These are phyloP conservation scores for Penaeus japonicus DNA, from an alignment of 1,140 invertebrate species.

Conservation along the genomic window DNA sequence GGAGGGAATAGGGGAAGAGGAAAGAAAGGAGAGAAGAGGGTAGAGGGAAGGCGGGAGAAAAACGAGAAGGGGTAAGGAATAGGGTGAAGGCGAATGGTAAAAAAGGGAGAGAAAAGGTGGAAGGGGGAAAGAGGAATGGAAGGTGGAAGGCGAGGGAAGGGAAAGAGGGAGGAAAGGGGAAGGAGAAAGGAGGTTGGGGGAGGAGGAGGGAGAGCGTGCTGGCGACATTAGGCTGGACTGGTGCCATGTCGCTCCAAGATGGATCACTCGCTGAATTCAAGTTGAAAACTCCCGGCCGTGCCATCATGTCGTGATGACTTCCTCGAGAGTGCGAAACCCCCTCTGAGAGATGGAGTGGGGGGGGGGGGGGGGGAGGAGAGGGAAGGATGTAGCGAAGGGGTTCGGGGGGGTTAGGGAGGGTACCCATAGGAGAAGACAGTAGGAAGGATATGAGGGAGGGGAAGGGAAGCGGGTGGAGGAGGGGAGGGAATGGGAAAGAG, in stretches of 20 bases:
- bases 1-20: too few relatives aligned
- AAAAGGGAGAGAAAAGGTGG: background rate
- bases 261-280: conserved; percentile 53
- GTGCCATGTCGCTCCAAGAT: conserved; percentile 52
- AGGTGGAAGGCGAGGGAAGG: background rate
- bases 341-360: conserved; percentile 13
- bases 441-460: background rate
- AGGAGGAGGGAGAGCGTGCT: background rate
- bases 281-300: conserved; percentile 52
- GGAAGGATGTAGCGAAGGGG: too few relatives aligned
- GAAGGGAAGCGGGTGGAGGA: background rate
- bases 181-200: background rate
- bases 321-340: conserved; percentile 13
- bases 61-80: too few relatives aligned
- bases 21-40: too few relatives aligned
- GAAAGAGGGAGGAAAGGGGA: background rate
- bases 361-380: background rate
- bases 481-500: background rate
- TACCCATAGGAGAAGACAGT: background rate
- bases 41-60: too few relatives aligned
- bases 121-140: background rate
- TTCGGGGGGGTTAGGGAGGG: background rate
- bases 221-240: conserved; percentile 44
- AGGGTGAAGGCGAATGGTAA: background rate
- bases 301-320: conserved; percentile 54